Evolutionary conservation across 1,140 invertebrate genomes (phyloP), one percentile per base, ranked within the genome.

Genomic region (Scaptomyza graminum): DNA sequence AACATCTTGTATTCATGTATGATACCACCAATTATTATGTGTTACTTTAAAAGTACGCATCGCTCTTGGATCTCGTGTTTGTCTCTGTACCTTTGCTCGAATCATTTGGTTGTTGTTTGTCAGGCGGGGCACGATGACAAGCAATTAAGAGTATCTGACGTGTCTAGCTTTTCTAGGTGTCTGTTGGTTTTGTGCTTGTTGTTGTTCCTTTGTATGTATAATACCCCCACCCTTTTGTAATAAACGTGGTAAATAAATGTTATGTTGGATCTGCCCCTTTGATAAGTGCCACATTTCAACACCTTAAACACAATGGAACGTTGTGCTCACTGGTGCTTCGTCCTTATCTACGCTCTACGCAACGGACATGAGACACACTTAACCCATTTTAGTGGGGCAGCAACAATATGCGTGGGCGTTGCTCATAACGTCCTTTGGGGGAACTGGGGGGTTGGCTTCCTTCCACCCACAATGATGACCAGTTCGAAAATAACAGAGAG

Each of bases 241-340:
- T 44, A 47, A 28, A 64, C 61, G 47, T 47, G 49, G 13, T 54
- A 65, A 49, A 70, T 46, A 71, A 70, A 64, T 64, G 43, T 65
- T 28, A 13, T 55, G 54, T 39, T 59, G 41, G 49, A 31, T 46
- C 13, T 57, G 54, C 39, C 22, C n/a, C 57, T 12, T 18, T 9
- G 39, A 41, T 67, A 71, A 59, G 46, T 71, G 62, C 46, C 52
- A 52, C 63, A 72, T 72, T 72, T 72, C 63, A 72, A 72, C 68
- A 65, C 68, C 68, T 65, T 15, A 25, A 57, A 70, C 68, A 71
- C 68, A 71, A 71, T 65, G 51, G 52, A 22, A 37, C 18, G 2
- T 22, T 22, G 0, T 22, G 18, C 18, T 22, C 18, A 22, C 18
- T 22, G 9, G 18, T 52, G 31, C n/a, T n/a, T 54, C 54, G 15